Evolutionary conservation across 2,113 vertebrate species (phyloP).

Genomic region (Trematomus loennbergii): DNA sequence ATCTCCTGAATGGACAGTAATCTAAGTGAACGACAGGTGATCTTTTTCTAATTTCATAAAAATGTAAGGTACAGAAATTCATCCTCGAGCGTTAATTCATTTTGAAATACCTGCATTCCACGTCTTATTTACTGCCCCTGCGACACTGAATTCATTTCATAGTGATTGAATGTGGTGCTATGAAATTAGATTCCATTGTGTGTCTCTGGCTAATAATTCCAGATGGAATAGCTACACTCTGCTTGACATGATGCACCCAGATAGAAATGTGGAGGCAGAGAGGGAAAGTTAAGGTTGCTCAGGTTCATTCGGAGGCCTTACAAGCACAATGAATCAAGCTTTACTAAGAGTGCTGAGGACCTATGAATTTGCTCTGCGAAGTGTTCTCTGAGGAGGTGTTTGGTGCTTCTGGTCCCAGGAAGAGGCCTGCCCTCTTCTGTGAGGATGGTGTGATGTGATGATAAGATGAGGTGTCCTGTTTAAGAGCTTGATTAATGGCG

Average conservation of each 20-base stretch:
- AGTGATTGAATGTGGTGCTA: conserved; percentile 77
- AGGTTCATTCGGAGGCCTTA: conserved; percentile 69
- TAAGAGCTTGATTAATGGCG: conserved; percentile 82
- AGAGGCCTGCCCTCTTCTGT: conserved; percentile 66
- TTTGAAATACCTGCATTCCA: conserved; percentile 71
- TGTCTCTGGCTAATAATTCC: conserved; percentile 82
- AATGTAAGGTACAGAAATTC: conserved; percentile 70
- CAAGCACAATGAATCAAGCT: conserved; percentile 78
- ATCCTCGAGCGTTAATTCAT: conserved; percentile 73
- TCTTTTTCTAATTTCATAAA: conserved; percentile 78
- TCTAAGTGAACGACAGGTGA: conserved; percentile 70
- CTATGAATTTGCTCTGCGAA: conserved; percentile 75
- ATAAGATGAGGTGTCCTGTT: conserved; percentile 81
- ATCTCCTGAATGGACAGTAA: conserved; percentile 69
- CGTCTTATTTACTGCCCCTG: conserved; percentile 77
- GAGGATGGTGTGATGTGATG: conserved; percentile 71
- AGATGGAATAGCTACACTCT: conserved; percentile 75
- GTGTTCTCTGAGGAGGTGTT: conserved; percentile 74
- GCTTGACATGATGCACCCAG: conserved; percentile 72
- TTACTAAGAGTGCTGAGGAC: conserved; percentile 74
- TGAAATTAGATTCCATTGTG: conserved; percentile 84
- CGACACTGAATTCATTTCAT: conserved; percentile 73
- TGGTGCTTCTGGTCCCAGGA: conserved; percentile 64
- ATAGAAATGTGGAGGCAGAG: conserved; percentile 71
- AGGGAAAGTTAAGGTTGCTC: conserved; percentile 76